Conservation (phyloP, 2,113 vertebrate genomes). For the Hippolais icterina region DNA sequence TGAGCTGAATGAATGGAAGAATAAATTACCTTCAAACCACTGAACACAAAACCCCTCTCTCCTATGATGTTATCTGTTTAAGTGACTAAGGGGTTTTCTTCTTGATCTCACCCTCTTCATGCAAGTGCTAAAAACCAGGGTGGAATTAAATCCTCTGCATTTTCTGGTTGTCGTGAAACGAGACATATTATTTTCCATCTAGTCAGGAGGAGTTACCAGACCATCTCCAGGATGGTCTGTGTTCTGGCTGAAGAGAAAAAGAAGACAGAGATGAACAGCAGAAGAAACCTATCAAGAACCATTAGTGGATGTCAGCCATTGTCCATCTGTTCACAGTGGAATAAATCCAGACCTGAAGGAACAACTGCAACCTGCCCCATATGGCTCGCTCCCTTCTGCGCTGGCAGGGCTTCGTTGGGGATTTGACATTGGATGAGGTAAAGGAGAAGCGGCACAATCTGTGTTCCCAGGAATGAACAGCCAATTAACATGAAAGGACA, state of each 20-base stretch:
- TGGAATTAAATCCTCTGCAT: slow-evolving; percentile 20
- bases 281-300: slow-evolving; percentile 44
- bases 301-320: slow-evolving; percentile 58
- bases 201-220: slow-evolving; percentile 8
- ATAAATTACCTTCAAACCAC: slow-evolving; percentile 26
- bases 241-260: slow-evolving; percentile 11
- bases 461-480: neutral
- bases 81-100: slow-evolving; percentile 25
- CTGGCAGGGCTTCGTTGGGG: slow-evolving; percentile 36
- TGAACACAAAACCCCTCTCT: neutral
- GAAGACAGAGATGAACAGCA: slow-evolving; percentile 21
- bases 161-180: neutral
- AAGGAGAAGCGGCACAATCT: slow-evolving; percentile 16
- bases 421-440: slow-evolving; percentile 53
- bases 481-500: slow-evolving; percentile 12
- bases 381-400: slow-evolving; percentile 4
- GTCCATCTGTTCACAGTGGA: slow-evolving; percentile 66
- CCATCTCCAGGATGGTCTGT: neutral
- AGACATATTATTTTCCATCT: neutral
- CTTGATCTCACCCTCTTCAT: slow-evolving; percentile 26
- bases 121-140: neutral
- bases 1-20: neutral
- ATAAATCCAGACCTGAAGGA: slow-evolving; percentile 66
- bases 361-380: slow-evolving; percentile 62
- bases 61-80: slow-evolving; percentile 20